Evolutionary conservation across 1,140 invertebrate species (phyloP).

Genomic region (Bombus breviceps): DNA sequence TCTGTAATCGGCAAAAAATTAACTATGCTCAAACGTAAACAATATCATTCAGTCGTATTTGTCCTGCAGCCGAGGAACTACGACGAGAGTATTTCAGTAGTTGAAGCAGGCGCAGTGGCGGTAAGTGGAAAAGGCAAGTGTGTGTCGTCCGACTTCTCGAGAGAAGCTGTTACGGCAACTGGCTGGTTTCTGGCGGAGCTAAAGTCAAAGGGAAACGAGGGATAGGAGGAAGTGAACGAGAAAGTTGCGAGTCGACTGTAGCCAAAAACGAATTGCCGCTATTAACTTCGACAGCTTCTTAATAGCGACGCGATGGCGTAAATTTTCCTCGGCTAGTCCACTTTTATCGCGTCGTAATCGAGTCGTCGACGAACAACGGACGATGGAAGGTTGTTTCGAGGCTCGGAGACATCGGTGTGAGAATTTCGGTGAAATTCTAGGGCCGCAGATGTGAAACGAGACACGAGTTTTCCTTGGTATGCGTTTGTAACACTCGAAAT

Average conservation of each 20-base stretch:
- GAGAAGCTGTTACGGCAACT: not conserved
- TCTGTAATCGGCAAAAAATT: not conserved
- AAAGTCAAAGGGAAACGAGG: constrained; percentile 9
- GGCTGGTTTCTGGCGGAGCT: not conserved
- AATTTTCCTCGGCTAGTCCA: not conserved
- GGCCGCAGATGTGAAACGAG: constrained; percentile 29
- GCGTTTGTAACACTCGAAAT: not conserved
- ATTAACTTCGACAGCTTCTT: constrained; percentile 24
- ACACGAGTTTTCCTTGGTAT: not conserved
- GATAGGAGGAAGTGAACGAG: not conserved
- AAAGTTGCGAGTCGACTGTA: constrained; percentile 5
- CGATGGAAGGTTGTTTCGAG: not conserved
- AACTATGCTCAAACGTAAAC: not conserved
- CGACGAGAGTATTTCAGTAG: not conserved
- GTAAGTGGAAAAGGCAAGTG: constrained; percentile 23
- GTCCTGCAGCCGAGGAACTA: not conserved
- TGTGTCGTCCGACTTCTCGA: constrained; percentile 28
- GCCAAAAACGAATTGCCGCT: constrained; percentile 46
- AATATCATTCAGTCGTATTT: not conserved
- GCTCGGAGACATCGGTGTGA: not conserved
- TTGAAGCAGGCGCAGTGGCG: not conserved
- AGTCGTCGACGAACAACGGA: not conserved
- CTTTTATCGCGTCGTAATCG: constrained; percentile 12
- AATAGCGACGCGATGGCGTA: constrained; percentile 30
- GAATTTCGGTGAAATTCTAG: constrained; percentile 1